phyloP scores from a whole-genome alignment of 2,797 vertebrate species.

The Streptopelia turtur region DNA sequence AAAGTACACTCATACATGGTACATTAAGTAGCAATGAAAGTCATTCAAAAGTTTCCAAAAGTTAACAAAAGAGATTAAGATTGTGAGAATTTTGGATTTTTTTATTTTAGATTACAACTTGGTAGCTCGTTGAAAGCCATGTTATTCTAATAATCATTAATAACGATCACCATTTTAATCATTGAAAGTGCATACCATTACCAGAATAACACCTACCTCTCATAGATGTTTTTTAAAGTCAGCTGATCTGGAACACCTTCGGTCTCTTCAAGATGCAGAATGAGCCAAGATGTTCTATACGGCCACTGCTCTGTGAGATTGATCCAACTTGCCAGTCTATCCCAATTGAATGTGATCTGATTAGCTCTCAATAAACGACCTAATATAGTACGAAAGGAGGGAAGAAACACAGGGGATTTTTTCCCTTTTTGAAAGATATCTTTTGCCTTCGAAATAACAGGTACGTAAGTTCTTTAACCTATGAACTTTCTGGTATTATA shows the following conservation, averaged over 20 bases:
- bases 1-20: not conserved
- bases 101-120: not conserved
- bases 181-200: not conserved
- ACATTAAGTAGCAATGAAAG: not conserved
- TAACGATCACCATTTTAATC: not conserved
- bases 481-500: not conserved
- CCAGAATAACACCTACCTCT: conserved; percentile 82
- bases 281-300: conserved; percentile 95
- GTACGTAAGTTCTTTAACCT: not conserved
- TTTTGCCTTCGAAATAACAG: not conserved
- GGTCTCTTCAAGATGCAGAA: conserved; percentile 93
- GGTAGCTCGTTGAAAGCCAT: not conserved
- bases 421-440: not conserved
- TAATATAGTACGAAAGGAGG: not conserved
- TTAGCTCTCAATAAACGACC: conserved; percentile 95
- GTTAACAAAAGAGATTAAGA: not conserved
- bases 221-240: conserved; percentile 92
- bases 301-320: conserved; percentile 99
- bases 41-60: not conserved
- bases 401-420: not conserved
- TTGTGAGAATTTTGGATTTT: not conserved
- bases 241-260: conserved; percentile 90
- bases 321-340: conserved; percentile 96
- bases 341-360: conserved; percentile 97
- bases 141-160: not conserved